These are phyloP conservation scores for Hirudinaria manillensis DNA, from an alignment of 2,888 invertebrate species.

Conservation along the genomic window DNA sequence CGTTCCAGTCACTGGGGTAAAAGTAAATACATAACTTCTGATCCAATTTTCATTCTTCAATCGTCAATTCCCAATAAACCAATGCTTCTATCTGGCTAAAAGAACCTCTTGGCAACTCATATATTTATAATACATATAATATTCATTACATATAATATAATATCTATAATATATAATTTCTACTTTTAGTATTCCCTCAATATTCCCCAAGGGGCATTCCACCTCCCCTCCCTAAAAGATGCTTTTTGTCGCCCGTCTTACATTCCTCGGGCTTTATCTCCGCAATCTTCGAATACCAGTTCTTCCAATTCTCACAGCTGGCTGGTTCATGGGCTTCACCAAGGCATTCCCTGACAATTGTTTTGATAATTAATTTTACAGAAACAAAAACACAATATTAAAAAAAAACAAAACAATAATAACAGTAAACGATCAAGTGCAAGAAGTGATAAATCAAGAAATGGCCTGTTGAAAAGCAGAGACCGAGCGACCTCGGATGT, in stretches of 20 bases:
- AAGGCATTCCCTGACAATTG: slow-evolving; percentile 57
- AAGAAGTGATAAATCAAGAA: too few species aligned
- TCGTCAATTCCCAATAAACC: neutral
- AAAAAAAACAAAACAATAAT: neutral
- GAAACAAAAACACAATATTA: neutral
- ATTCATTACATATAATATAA: neutral
- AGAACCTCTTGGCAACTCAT: neutral
- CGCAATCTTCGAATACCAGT: slow-evolving; percentile 62
- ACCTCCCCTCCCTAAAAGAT: too few species aligned
- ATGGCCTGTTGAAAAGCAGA: too few species aligned
- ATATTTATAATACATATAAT: neutral
- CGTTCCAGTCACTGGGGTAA: slow-evolving; percentile 48
- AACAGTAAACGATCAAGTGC: neutral
- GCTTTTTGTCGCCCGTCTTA: slow-evolving; percentile 42
- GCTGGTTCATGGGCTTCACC: slow-evolving; percentile 66
- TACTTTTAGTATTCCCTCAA: too few species aligned
- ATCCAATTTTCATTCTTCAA: neutral
- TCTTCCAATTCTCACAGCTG: slow-evolving; percentile 64
- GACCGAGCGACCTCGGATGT: neutral
- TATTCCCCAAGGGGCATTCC: neutral
- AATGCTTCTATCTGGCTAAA: neutral
- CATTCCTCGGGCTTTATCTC: slow-evolving; percentile 65
- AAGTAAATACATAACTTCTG: too few species aligned
- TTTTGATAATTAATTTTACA: neutral
- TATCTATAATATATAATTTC: too few species aligned